Base-by-base conservation (phyloP, 2,888 invertebrate species). In the Himalopsyche kuldschensis region DNA sequence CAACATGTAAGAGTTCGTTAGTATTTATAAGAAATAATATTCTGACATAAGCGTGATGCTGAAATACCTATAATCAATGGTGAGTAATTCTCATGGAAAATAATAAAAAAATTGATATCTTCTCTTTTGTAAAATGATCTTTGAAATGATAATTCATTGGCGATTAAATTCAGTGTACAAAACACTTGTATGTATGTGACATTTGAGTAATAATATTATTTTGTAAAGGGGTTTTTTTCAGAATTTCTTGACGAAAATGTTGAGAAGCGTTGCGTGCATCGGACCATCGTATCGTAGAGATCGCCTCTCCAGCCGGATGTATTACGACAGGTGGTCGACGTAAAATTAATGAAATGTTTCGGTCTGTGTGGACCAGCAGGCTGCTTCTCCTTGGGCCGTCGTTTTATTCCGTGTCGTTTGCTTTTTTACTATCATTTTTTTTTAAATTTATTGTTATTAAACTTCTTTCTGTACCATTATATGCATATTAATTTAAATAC, bases 301-400 rank as follows among this genome's bases (percentile, higher is more conserved):
- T 69, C 24, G 69, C 27, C 27, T 69, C 15, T 30, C 11, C 24
- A 30, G 30, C 79, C 79, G 83, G 84, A 83, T 83, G 83, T 10
- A 30, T 78, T 69, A 75, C 30, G 78, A 81, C 84, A 84, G 84
- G 84, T 84, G 84, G 46, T 79, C 46, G 41, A 31, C 78, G 27
- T 63, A 81, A 47, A 82, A 83, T 80, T 83, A 80, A 83, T 83
- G 80, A 75, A 83, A 83, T 83, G 83, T 83, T 83, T 83, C 76
- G 63, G 75, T 81, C 35, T 69, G 27, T 2, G 69, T 69, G 69
- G 30, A 69, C 30, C 69, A 27, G 69, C 69, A 27, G 3, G 69
- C 69, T 27, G 69, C 69, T 8, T 69, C 69, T 69, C 69, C 30
- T 27, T 69, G 69, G 69, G 69, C 15, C 30, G 69, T 69, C 69